Base-by-base conservation (phyloP, 92 coral and sea anemone genomes). In the Meandrina meandrites region DNA sequence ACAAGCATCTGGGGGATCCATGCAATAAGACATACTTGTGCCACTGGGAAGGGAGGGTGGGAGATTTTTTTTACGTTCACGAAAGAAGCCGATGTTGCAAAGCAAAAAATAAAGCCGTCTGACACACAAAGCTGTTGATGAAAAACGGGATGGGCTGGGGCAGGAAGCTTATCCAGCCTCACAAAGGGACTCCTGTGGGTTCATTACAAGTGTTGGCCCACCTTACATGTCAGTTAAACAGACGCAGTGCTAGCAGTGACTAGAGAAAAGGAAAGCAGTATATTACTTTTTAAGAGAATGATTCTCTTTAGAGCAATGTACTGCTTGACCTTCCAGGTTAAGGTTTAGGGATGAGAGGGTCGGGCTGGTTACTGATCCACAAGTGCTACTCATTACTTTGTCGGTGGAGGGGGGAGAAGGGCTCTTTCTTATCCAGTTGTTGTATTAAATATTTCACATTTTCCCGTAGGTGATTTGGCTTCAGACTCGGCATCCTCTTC, bases 401-500 rank as follows among this genome's bases (percentile, higher is more conserved):
- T 1, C 69, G 24, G 8, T 3, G 48, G 48, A n/a, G 31, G 32
- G 3, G 16, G 30, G 16, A 22, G 21, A 24, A 7, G 42, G 45
- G 3, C 42, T 42, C 60, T 68, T 17, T 35, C 14, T 48, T 28
- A 67, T 37, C 42, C 28, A 69, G 27, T 16, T 47, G 18, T 54
- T 22, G 28, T 21, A 73, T 13, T 70, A 0, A 73, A 8, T 37
- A 19, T 19, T 0, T 53, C 17, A n/a, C 21, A 45, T 22, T 14
- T 84, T n/a, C 67, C 72, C 31, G 36, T 73, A 93, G 96, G 90
- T 80, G 96, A 94, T 56, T 81, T 70, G 47, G 94, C 92, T 35
- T 90, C 96, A 2, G 88, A 89, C 57, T 92, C 98, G 28, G 81
- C 92, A 0, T 92, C 98, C 22, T 94, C 96, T 12, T 92, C 95